Evolutionary conservation across 1,140 invertebrate genomes (phyloP), one percentile per base, ranked within the genome.

Genomic region (Bicyclus anynana): DNA sequence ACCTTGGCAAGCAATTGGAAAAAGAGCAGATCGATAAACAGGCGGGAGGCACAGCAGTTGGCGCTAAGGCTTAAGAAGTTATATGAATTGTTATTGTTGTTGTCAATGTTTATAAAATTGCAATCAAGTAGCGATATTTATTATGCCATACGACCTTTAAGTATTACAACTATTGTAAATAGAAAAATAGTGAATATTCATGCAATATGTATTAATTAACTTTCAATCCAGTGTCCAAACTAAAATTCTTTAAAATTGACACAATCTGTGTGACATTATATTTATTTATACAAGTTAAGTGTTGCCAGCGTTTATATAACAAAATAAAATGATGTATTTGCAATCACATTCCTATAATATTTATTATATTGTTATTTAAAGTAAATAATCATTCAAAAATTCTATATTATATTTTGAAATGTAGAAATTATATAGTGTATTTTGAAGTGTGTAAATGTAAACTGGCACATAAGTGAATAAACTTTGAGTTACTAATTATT

Each of bases 1-100:
- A 99, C 84, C 91, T 99, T 51, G 97, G 97, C 64, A 97, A 97
- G 72, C 97, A 99, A 86, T 86, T 99, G 72, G 96, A 98, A 79
- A 97, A 97, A 77, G 95, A 97, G 74, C 93, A 94, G 66, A 92
- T 91, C 50, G 90, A 90, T 23, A 92, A 92, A 74, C 74, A 91
- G 42, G 84, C 90, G 18, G 76, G 80, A 17, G 76, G 80, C 27
- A 85, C 90, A 26, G 89, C 91, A 53, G 91, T 93, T 23, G 90
- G 92, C 42, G 91, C 92, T 12, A 93, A 93, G 75, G 92, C 92
- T 69, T 93, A 93, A 87, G 6, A 14, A 9, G 4, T 47, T 27
- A 47, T 47, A 12, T 27, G 49, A 52, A 72, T 77, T 81, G 71
- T 80, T 79, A 69, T 80, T 78, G 63, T 68, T 67, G 62, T 74